Percentiles rank a stretch among this genome's conserved stretches.
These are phyloP conservation scores for Natator depressus DNA, from an alignment of 2,113 vertebrate genomes.

Conservation along the genomic window DNA sequence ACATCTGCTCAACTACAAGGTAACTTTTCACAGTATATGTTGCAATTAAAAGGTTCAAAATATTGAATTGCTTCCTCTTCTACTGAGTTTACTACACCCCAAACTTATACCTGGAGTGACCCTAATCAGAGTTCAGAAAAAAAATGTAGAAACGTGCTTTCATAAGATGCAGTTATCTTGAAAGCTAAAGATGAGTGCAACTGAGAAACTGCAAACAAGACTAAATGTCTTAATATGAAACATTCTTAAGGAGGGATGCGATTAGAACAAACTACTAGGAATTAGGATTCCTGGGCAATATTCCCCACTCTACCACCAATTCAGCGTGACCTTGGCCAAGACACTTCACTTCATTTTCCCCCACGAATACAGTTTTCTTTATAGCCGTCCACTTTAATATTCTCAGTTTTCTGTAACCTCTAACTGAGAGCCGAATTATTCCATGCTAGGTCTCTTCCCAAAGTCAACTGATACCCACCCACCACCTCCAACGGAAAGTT, in stretches of 20 bases:
- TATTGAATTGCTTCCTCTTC: background rate
- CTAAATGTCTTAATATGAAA: background rate
- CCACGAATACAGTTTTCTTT: background rate
- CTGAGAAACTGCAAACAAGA: background rate
- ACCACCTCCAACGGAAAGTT: background rate
- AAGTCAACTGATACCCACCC: background rate
- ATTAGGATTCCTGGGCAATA: accelerated
- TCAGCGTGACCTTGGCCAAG: background rate
- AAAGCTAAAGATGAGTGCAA: background rate
- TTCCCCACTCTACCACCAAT: background rate
- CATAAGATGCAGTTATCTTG: background rate
- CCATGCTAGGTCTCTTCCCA: background rate
- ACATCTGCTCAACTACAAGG: background rate
- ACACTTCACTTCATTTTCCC: background rate
- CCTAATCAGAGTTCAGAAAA: background rate
- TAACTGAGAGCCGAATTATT: background rate
- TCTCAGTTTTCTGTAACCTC: background rate
- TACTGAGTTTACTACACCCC: background rate
- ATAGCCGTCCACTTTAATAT: background rate
- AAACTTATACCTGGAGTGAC: accelerated
- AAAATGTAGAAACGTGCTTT: background rate
- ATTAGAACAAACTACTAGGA: background rate
- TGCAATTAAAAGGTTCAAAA: background rate
- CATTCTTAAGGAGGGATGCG: background rate
- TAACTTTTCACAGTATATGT: background rate